Base-by-base conservation (phyloP, 2,888 invertebrate genomes). In the Drosophila koepferae region DNA sequence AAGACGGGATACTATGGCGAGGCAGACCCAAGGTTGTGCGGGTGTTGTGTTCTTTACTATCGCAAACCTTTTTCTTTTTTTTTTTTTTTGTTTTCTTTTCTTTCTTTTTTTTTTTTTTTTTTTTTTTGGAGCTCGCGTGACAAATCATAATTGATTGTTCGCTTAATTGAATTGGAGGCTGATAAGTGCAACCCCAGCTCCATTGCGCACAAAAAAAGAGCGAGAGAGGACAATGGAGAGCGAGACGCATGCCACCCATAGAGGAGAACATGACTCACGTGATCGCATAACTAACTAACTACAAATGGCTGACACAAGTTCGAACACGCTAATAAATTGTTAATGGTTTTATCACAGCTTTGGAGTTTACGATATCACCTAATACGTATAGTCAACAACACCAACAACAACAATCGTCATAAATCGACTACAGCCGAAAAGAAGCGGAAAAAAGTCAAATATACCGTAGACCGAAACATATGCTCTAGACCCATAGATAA, bases 81-180 rank as follows among this genome's bases (percentile, higher is more conserved):
- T 44, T 36, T 5, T 44, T 1, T 20, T n/a, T n/a, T 18, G 18
- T 12, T 62, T 34, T 41, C 2, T 38, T 38, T 60, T 3, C 0
- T 23, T 63, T 67, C 34, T 23, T 60, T 3, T 1, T 23, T 61
- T 67, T 40, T 23, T 63, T 65, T 40, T 23, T 60, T 2, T 2
- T 23, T 72, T 74, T 75, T 80, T 80, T 69, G 63, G 61, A 62
- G 77, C 77, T 80, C 82, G 86, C 89, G 90, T 80, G 77, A 91
- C 91, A 91, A 86, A 85, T 81, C 84, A 86, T 91, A 91, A 91
- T 90, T 90, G 91, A 90, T 89, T 91, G 91, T 91, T 90, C 82
- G 84, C 72, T 83, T 91, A 90, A 91, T 89, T 90, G 86, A 91
- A 90, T 90, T 91, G 90, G 79, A 81, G 73, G 72, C 75, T 70